A percentile compares a stretch with the other conserved stretches of the same genome.
These are phyloP conservation scores for Macrophya alboannulata DNA, from an alignment of 2,888 invertebrate species.

Conservation along the genomic window DNA sequence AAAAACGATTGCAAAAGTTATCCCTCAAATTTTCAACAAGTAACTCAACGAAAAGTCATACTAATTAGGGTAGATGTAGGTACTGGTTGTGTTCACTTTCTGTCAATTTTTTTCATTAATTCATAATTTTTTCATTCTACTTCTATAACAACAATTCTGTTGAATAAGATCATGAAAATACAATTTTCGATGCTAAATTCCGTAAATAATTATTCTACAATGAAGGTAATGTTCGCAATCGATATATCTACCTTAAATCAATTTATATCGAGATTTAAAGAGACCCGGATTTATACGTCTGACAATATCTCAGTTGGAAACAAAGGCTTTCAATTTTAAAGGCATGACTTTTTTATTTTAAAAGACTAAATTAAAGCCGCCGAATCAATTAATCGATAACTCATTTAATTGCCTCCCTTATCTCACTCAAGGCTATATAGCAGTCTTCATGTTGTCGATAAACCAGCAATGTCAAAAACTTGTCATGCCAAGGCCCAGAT, in stretches of 20 bases:
- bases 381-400: constrained; percentile 3
- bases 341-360: neutral
- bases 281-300: neutral
- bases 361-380: neutral
- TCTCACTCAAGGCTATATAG: neutral
- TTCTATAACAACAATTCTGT: too few relatives aligned
- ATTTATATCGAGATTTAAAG: neutral
- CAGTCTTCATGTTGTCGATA: constrained; percentile 12
- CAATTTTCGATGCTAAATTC: neutral
- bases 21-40: neutral
- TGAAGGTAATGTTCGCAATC: neutral
- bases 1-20: neutral
- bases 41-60: neutral
- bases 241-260: neutral
- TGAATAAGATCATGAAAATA: neutral
- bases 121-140: too few relatives aligned
- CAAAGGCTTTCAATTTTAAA: neutral
- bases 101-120: too few relatives aligned
- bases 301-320: neutral
- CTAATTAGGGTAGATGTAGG: neutral
- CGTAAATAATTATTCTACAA: neutral
- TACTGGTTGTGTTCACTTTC: too few relatives aligned
- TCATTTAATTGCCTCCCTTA: neutral
- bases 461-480: neutral
- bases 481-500: neutral